A percentile compares a stretch with the other conserved stretches of the same genome.
Evolutionary conservation across 2,888 invertebrate genomes (phyloP).

Genomic region (Phyllotreta cruciferae): DNA sequence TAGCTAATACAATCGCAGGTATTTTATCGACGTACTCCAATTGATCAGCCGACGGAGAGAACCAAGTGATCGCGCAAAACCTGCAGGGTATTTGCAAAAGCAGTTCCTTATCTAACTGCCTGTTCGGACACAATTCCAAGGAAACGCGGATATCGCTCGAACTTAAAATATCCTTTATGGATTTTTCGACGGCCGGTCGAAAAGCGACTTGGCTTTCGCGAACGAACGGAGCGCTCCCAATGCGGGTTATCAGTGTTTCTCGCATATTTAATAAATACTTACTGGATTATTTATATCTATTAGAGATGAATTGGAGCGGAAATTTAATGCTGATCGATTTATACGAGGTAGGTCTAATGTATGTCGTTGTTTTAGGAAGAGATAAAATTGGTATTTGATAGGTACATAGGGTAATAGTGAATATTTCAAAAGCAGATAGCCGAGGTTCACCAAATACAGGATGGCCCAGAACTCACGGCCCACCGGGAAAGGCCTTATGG

Average conservation of each 20-base stretch:
- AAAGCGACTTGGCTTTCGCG: background rate
- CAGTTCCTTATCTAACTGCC: slow-evolving; percentile 34
- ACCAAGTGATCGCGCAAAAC: slow-evolving; percentile 60
- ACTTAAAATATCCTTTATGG: slow-evolving; percentile 5
- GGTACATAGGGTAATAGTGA: background rate
- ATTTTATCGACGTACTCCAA: slow-evolving; percentile 53
- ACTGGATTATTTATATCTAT: background rate
- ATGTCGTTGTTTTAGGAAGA: too few species aligned
- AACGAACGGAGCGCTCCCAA: background rate
- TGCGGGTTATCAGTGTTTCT: slow-evolving; percentile 15
- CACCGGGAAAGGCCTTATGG: too few species aligned
- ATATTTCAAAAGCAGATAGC: too few species aligned
- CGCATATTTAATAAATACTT: slow-evolving; percentile 18
- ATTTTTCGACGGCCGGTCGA: background rate
- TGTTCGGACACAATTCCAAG: slow-evolving; percentile 43
- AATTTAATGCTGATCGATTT: background rate
- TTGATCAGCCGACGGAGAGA: slow-evolving; percentile 46
- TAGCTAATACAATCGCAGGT: slow-evolving; percentile 59
- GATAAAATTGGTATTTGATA: too few species aligned
- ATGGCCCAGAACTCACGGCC: too few species aligned
- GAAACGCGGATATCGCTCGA: slow-evolving; percentile 31
- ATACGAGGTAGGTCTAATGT: background rate
- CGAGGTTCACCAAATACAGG: too few species aligned
- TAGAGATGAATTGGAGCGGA: background rate
- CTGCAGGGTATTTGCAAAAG: slow-evolving; percentile 46